Evolutionary conservation across 2,113 vertebrate species (phyloP), one percentile per base, ranked within the genome.

Genomic region (Suncus etruscus): DNA sequence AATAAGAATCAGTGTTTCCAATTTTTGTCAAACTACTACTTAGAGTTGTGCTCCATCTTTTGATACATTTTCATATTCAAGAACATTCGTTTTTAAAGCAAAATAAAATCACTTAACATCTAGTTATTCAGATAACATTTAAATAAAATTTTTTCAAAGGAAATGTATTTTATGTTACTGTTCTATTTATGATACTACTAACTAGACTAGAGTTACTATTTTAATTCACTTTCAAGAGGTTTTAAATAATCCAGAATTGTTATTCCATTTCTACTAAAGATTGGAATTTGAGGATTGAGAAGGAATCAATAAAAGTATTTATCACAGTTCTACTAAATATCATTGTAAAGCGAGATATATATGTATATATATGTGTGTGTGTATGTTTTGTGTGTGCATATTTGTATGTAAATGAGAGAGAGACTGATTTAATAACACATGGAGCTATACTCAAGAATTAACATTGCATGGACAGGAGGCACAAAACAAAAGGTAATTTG

Each of bases 21-120:
- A 14, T 51, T 76, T 6, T 18, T 87, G 9, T 4, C 70, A 61
- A 65, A 66, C 8, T 3, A 14, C 39, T 63, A 76, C 25, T 88
- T 81, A 83, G 63, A 45, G 22, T 11, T 50, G 2, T 70, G 39
- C 20, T 18, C 32, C 31, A 15, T 45, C 24, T 69, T 54, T 74
- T 76, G 88, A 32, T 90, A 81, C 92, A 85, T 82, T 85, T 18
- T 61, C 16, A 61, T 61, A 20, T 20, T 20, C 58, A 75, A 63
- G 11, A 11, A 8, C 3, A 79, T 65, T 47, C 12, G 22, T 66
- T 12, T 70, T 86, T 88, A 73, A 20, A 1, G 0, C 4, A 29
- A 82, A 79, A 66, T 92, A 16, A 39, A 39, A 15, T 78, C 16
- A 63, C 4, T 47, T 89, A 61, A 75, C 31, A 2, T 2, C 24